These are phyloP conservation scores for Romanogobio albipinnatus DNA, from an alignment of 2,113 vertebrate genomes.

Conservation along the genomic window DNA sequence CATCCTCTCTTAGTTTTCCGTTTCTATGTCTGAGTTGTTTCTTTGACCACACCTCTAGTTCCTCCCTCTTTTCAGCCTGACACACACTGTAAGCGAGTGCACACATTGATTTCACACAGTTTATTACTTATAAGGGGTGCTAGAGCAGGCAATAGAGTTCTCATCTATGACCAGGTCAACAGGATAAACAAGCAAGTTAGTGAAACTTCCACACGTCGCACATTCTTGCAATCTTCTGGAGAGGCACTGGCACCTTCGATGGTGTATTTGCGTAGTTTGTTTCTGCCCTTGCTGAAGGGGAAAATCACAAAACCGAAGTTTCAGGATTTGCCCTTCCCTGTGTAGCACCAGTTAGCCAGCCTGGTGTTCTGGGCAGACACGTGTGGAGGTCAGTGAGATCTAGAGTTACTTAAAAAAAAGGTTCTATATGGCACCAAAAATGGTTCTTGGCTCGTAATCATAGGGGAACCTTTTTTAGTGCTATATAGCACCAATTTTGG, in stretches of 20 bases:
- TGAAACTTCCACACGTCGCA: not conserved
- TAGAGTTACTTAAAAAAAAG: too few relatives aligned
- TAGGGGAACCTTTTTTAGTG: too few relatives aligned
- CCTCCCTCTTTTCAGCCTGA: not conserved
- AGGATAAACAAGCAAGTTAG: not conserved
- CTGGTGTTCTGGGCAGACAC: not conserved
- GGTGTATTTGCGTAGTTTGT: too few relatives aligned
- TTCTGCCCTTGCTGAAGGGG: too few relatives aligned
- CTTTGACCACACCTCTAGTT: conserved; percentile 1
- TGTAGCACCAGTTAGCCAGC: too few relatives aligned
- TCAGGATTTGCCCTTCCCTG: too few relatives aligned
- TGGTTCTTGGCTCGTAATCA: too few relatives aligned
- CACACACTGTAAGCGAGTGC: not conserved
- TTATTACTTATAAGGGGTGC: not conserved
- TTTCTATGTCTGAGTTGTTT: conserved; percentile 74
- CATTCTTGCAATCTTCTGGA: not conserved
- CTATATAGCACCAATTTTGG: too few relatives aligned
- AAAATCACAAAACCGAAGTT: too few relatives aligned
- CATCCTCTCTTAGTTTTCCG: conserved; percentile 69
- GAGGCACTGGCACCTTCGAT: not conserved
- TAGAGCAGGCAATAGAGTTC: not conserved
- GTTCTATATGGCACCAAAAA: too few relatives aligned
- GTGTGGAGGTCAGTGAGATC: conserved; percentile 44
- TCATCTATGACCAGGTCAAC: not conserved
- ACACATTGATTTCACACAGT: not conserved